A percentile compares a stretch with the other conserved stretches of the same genome.
phyloP scores from a whole-genome alignment of 30 jellyfish, hydroid and myxozoan species.

The Hydra vulgaris region DNA sequence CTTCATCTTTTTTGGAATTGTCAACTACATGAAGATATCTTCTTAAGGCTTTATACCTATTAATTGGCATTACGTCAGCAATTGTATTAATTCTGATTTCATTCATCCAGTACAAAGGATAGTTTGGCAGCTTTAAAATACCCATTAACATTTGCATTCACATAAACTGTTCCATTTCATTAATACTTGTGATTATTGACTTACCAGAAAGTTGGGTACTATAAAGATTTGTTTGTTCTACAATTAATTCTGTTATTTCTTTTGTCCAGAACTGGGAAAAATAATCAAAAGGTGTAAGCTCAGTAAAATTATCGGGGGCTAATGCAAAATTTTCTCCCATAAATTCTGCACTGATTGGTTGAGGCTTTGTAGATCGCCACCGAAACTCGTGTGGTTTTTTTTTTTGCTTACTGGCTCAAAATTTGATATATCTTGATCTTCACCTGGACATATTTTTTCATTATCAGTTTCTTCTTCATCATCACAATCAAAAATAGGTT shows the following conservation, averaged over 20 bases:
- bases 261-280: background rate
- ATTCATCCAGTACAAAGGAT: background rate
- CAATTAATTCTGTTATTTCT: background rate
- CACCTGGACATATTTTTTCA: no score
- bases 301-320: background rate
- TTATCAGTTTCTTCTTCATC: no score
- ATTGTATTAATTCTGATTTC: background rate
- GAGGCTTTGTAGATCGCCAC: background rate
- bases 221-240: background rate
- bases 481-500: no score
- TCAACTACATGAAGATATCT: slow-evolving; percentile 14
- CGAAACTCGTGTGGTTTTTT: no score
- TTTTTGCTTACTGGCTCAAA: no score
- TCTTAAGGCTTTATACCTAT: background rate
- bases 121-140: background rate
- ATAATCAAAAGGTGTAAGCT: background rate
- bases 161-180: background rate
- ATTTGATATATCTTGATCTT: no score
- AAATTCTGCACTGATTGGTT: background rate
- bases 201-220: background rate
- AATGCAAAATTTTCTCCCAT: background rate
- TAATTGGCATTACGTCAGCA: background rate
- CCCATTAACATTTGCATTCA: background rate
- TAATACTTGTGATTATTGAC: background rate
- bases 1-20: slow-evolving; percentile 9